Base-by-base conservation (phyloP, 35 echinoderm and acorn worm species). In the Heliocidaris tuberculata region DNA sequence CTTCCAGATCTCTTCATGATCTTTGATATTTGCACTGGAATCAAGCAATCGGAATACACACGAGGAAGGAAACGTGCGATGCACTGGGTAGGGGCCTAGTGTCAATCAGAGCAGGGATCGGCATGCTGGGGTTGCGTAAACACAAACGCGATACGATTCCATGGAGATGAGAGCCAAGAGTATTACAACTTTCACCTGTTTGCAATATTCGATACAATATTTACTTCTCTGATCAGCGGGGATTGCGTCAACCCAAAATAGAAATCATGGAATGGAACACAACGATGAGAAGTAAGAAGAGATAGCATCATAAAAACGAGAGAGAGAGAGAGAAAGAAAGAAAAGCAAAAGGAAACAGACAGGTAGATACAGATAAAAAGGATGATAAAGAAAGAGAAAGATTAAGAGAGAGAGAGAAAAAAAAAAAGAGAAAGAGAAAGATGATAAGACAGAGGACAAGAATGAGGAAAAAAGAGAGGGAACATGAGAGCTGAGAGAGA, bases 161-260 rank as follows among this genome's bases (percentile, higher is more conserved):
- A 7, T 6, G 31, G 87, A 89, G 87, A 89, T 48, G 31, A 89
- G 47, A 89, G 31, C 47, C 87, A 89, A 6, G 31, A 32, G 87
- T 89, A 32, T 89, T 48, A 89, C 87, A 47, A 32, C 87, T 89
- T 89, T 89, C 87, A 89, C 87, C 87, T 89, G 87, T 89, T 89
- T 47, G 87, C 87, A 89, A 89, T 89, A 89, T 89, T 89, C 31
- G 87, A 89, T 89, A 89, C 87, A 89, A 89, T 89, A 89, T 48
- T 89, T 89, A 89, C 87, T 48, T 89, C 31, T 89, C 31, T 48
- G 47, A 89, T 89, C 87, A 89, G 87, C 87, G 19, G 47, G 87
- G 87, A 48, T 32, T 78, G 65, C 65, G 65, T 78, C 21, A 19
- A n/a, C 65, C 65, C 65, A 78, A 78, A 78, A 78, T 78, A 78